These are phyloP conservation scores for Pangasius larnaudii DNA, from an alignment of 2,797 vertebrate genomes.

Conservation along the genomic window DNA sequence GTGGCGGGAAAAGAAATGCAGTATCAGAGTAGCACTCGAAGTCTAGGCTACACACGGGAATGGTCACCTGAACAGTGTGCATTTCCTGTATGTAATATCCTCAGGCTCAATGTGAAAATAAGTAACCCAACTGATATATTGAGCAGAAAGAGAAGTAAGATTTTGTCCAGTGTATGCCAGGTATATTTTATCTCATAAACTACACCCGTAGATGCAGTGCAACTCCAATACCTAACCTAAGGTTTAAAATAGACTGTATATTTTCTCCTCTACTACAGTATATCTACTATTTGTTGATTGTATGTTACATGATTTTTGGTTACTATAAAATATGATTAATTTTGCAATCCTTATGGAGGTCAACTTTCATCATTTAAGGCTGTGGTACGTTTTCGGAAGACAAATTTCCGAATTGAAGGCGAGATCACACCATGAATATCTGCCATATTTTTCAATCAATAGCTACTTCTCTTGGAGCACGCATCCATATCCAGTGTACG, in stretches of 20 bases:
- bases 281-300: background rate
- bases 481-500: constrained; percentile 48
- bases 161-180: background rate
- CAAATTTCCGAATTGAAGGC: constrained; percentile 38
- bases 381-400: background rate
- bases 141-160: constrained; percentile 1
- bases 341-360: background rate
- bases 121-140: background rate
- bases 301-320: too few relatives aligned
- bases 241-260: background rate
- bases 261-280: background rate
- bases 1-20: constrained; percentile 5
- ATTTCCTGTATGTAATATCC: constrained; percentile 19
- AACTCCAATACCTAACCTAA: too few relatives aligned
- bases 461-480: constrained; percentile 43
- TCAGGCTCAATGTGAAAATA: constrained; percentile 14
- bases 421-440: constrained; percentile 40
- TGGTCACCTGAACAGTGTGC: constrained; percentile 4
- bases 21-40: background rate
- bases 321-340: background rate
- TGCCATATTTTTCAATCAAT: constrained; percentile 48
- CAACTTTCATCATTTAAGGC: background rate
- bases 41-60: constrained; percentile 5
- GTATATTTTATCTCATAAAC: background rate
- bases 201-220: background rate